phyloP scores from a whole-genome alignment of 2,113 vertebrate species.

The Australoheros scitulus region DNA sequence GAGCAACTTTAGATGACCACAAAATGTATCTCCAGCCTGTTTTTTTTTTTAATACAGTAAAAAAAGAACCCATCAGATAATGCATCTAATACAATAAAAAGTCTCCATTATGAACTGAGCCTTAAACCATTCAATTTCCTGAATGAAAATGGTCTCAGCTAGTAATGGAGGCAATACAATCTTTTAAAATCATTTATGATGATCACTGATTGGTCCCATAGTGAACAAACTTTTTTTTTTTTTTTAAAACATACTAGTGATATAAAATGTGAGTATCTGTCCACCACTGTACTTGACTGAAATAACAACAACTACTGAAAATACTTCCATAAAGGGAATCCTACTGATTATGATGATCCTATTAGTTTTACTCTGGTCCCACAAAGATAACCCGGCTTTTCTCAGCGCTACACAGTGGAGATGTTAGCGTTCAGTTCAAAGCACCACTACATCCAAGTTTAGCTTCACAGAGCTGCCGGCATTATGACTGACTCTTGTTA shows the following conservation, averaged over 20 bases:
- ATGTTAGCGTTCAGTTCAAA: too few relatives aligned
- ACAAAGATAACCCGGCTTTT: not conserved
- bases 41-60: not conserved
- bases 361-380: not conserved
- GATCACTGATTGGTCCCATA: not conserved
- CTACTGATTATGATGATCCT: not conserved
- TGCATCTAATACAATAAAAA: conserved; percentile 2
- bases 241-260: not conserved
- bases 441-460: too few relatives aligned
- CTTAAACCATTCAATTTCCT: not conserved
- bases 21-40: not conserved
- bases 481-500: too few relatives aligned
- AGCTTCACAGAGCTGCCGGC: too few relatives aligned
- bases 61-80: not conserved
- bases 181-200: not conserved
- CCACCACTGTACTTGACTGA: not conserved
- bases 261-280: not conserved
- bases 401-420: not conserved
- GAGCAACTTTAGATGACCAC: not conserved
- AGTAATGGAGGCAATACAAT: not conserved
- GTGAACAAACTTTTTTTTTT: not conserved
- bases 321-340: not conserved
- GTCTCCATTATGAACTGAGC: not conserved
- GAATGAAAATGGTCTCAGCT: not conserved
- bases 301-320: not conserved